Conservation (phyloP, 1,140 invertebrate genomes). For the Marisa cornuarietis region DNA sequence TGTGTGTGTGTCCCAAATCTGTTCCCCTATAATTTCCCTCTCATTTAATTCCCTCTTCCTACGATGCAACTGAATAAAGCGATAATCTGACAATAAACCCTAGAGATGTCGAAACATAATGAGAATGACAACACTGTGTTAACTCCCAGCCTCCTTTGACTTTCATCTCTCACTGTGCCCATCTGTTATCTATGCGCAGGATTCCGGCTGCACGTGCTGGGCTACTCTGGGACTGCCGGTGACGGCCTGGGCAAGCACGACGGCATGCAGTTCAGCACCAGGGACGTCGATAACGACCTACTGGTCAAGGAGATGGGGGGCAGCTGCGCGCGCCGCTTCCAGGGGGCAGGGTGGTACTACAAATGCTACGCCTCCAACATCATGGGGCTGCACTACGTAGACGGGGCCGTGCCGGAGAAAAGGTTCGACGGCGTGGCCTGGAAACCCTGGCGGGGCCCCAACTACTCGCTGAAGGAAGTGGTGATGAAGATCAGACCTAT, state of each 20-base stretch:
- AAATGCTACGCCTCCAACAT: slow-evolving; percentile 74
- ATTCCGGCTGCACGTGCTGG: slow-evolving; percentile 20
- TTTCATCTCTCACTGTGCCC: not conserved
- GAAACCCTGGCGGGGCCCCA: slow-evolving; percentile 71
- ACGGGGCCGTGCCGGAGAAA: slow-evolving; percentile 54
- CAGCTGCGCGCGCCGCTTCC: slow-evolving; percentile 60
- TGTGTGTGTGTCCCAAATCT: too few relatives aligned
- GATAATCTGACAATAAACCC: too few relatives aligned
- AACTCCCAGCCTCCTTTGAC: too few relatives aligned
- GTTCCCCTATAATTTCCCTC: too few relatives aligned
- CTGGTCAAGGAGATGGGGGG: slow-evolving; percentile 57
- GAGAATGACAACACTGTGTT: too few relatives aligned
- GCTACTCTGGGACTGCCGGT: slow-evolving; percentile 45
- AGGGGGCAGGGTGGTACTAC: slow-evolving; percentile 74
- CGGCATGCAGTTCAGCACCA: slow-evolving; percentile 71
- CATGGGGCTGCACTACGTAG: slow-evolving; percentile 70
- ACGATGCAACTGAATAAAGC: too few relatives aligned
- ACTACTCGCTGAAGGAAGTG: slow-evolving; percentile 67
- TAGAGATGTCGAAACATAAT: too few relatives aligned
- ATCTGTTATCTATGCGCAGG: not conserved
- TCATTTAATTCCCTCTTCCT: too few relatives aligned
- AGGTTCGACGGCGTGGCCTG: slow-evolving; percentile 71
- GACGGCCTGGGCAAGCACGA: slow-evolving; percentile 73
- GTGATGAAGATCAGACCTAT: slow-evolving; percentile 68
- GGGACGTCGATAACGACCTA: slow-evolving; percentile 71